Evolutionary conservation across 2,888 invertebrate genomes (phyloP), one percentile per base, ranked within the genome.

Genomic region (Drepana falcataria): DNA sequence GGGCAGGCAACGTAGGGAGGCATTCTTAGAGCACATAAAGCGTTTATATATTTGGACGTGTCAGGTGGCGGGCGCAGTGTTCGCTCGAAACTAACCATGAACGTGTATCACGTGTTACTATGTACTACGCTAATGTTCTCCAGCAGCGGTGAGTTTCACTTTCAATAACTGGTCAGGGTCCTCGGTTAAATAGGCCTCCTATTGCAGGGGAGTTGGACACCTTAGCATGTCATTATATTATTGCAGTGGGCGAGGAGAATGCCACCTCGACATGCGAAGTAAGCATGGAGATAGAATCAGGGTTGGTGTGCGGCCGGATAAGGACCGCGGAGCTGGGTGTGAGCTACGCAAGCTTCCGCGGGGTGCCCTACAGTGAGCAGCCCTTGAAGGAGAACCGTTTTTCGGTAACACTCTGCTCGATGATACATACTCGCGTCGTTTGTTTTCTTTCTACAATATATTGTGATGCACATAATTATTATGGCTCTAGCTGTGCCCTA

Each of bases 251-350:
- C 49, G n/a, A 21, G 40, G 40, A 49, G 37, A 49, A 33, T 49
- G 49, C 33, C 5, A 49, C 21, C 35, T 7, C 44, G 9, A 9
- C 44, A 44, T 7, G 40, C 21, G 35, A 68, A 51, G 65, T 72
- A 61, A 57, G 56, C n/a, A 71, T 69, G 54, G 66, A 57, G 44
- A 73, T 76, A 1, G 72, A 77, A 2, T 66, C 78, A 0, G 90
- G 89, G n/a, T 71, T 74, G 77, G 71, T 83, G 63, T 83, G 86
- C 68, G 87, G 88, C 5, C 48, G 55, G 56, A 53, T 64, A 48
- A 69, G 68, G 34, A 57, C 59, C 1, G 68, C 74, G 5, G 71
- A 69, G 33, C 59, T 68, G 41, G 64, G 68, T 51, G 58, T 61
- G 0, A 54, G 55, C 35, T 89, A 82, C 62, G 82, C 81, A 58